phyloP scores from a whole-genome alignment of 2,888 invertebrate genomes.

The Polydrusus pterygomalis region DNA sequence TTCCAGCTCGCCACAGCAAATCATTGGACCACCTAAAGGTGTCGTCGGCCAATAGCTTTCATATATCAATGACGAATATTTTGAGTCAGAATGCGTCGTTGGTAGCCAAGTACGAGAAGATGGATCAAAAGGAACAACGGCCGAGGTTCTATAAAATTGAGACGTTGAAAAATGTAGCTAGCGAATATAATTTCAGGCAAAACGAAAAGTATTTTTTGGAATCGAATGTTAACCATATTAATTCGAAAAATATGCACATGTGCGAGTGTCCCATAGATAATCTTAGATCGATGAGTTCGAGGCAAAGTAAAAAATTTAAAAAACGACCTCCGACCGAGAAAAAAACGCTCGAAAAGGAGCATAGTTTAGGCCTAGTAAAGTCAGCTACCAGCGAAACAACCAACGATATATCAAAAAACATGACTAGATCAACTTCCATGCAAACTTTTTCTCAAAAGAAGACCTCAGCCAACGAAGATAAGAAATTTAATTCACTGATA shows the following conservation, averaged over 20 bases:
- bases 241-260: neutral
- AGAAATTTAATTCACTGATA: conserved; percentile 62
- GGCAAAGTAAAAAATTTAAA: conserved; percentile 36
- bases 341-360: conserved; percentile 47
- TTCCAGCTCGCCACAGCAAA: conserved; percentile 81
- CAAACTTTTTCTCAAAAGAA: conserved; percentile 71
- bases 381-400: conserved; percentile 62
- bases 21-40: conserved; percentile 86
- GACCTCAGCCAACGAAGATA: conserved; percentile 70
- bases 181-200: conserved; percentile 60
- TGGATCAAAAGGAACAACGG: neutral
- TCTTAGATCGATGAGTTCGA: conserved; percentile 13
- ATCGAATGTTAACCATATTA: neutral
- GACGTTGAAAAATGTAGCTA: conserved; percentile 61
- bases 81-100: conserved; percentile 41
- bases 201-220: conserved; percentile 28
- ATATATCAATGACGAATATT: conserved; percentile 63
- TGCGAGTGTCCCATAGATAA: conserved; percentile 32
- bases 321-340: conserved; percentile 14
- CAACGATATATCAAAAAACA: conserved; percentile 58
- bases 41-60: conserved; percentile 61
- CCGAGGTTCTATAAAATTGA: conserved; percentile 56
- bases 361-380: conserved; percentile 57
- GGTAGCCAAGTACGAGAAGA: neutral
- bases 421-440: conserved; percentile 63